Conservation (phyloP, 2,888 invertebrate genomes). For the Amiota minor region DNA sequence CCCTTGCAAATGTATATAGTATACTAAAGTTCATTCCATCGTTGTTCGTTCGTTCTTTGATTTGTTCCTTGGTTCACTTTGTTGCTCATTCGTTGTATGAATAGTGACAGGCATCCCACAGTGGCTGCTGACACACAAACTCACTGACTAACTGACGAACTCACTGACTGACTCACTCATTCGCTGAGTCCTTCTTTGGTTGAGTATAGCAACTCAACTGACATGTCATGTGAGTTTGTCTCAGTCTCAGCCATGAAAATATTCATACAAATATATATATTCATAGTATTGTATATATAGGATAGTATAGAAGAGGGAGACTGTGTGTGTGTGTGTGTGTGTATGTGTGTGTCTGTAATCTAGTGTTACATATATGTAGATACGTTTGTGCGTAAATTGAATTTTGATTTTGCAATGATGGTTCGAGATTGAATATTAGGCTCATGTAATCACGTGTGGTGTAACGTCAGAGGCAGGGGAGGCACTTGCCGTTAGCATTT, state of each 20-base stretch:
- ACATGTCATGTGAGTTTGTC: neutral
- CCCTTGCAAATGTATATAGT: slow-evolving; percentile 2
- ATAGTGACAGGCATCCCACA: neutral
- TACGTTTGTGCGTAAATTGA: slow-evolving; percentile 64
- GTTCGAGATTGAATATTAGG: slow-evolving; percentile 68
- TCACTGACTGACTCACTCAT: neutral
- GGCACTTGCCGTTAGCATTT: neutral
- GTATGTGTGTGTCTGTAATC: slow-evolving; percentile 22
- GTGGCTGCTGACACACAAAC: neutral
- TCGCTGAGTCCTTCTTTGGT: neutral
- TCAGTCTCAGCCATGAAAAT: no score
- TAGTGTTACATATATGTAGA: slow-evolving; percentile 22
- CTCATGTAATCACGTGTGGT: slow-evolving; percentile 60
- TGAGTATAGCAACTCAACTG: neutral
- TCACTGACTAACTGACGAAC: neutral
- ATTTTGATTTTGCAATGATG: slow-evolving; percentile 67
- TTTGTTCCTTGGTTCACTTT: neutral
- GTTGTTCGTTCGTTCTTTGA: neutral
- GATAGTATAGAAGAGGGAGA: no score
- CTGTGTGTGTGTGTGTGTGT: slow-evolving; percentile 40
- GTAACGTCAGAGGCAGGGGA: neutral
- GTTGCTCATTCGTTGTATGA: neutral
- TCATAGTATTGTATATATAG: slow-evolving; percentile 6
- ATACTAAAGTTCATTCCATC: neutral
- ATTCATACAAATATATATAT: neutral